phyloP scores from a whole-genome alignment of 2,797 vertebrate genomes.

The Aselliscus stoliczkanus region DNA sequence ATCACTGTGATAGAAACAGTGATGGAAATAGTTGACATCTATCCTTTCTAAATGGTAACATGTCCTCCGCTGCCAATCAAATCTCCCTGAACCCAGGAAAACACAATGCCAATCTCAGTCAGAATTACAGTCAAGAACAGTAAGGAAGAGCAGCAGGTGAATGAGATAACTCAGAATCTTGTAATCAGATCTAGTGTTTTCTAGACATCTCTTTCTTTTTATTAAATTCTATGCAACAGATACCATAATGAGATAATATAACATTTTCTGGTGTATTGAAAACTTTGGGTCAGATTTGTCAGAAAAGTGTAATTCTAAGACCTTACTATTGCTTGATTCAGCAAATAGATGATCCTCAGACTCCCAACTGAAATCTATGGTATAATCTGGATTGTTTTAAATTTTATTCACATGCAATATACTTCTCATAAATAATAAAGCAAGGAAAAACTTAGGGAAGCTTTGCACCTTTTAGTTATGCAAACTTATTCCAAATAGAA shows the following conservation, averaged over 20 bases:
- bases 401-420: constrained; percentile 48
- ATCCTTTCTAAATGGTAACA: not conserved
- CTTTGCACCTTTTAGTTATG: constrained; percentile 68
- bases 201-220: not conserved
- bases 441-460: constrained; percentile 67
- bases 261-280: constrained; percentile 45
- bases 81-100: not conserved
- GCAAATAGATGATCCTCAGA: constrained; percentile 21
- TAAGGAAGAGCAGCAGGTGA: not conserved
- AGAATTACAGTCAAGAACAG: not conserved
- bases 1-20: not conserved
- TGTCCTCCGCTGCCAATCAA: not conserved
- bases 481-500: constrained; percentile 75
- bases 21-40: not conserved
- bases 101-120: not conserved
- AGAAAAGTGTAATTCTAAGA: constrained; percentile 54
- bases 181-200: not conserved
- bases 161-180: not conserved
- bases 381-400: constrained; percentile 20
- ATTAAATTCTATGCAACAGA: not conserved
- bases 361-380: not conserved
- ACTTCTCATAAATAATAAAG: constrained; percentile 64
- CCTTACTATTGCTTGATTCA: constrained; percentile 15
- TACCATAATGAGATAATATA: not conserved
- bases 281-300: not conserved